phyloP scores from a whole-genome alignment of 1,140 invertebrate genomes.

The Drosophila pandora region DNA sequence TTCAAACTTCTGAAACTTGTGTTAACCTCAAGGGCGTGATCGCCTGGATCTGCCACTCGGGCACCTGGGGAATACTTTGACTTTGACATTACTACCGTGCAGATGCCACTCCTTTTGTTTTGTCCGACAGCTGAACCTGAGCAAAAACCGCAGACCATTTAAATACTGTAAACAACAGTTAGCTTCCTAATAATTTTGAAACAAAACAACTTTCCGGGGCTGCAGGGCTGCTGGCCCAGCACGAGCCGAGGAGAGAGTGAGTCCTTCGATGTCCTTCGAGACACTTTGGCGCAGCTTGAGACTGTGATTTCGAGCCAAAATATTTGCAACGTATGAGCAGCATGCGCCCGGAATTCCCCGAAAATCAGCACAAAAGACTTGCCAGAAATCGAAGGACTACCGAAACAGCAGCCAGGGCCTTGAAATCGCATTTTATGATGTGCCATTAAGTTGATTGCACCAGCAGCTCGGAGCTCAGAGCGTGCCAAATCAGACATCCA shows the following conservation, averaged over 20 bases:
- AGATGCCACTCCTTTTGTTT: constrained; percentile 17
- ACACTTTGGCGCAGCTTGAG: constrained; percentile 62
- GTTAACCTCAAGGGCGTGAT: constrained; percentile 10
- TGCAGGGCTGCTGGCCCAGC: constrained; percentile 26
- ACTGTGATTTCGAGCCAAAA: constrained; percentile 59
- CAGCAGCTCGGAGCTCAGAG: constrained; percentile 23
- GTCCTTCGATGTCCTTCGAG: constrained; percentile 22
- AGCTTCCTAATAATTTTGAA: constrained; percentile 66
- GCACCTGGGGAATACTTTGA: constrained; percentile 47
- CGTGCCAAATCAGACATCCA: constrained; percentile 53
- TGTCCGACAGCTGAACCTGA: constrained; percentile 50
- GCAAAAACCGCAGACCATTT: constrained; percentile 61
- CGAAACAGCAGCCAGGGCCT: constrained; percentile 67
- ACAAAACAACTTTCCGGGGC: constrained; percentile 41
- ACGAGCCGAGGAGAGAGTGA: constrained; percentile 23
- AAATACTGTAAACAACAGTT: constrained; percentile 70
- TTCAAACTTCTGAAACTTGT: not conserved
- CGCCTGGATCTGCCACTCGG: not conserved
- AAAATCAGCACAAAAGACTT: constrained; percentile 45
- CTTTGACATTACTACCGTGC: constrained; percentile 10
- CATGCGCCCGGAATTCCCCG: constrained; percentile 44
- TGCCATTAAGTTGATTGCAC: constrained; percentile 74
- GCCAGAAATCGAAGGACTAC: constrained; percentile 53
- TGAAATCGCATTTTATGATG: constrained; percentile 75
- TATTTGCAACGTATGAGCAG: constrained; percentile 73